Percentiles rank a stretch among this genome's conserved stretches.
Evolutionary conservation across 2,797 vertebrate species (phyloP).

Genomic region (Muraenolepis orangiensis): DNA sequence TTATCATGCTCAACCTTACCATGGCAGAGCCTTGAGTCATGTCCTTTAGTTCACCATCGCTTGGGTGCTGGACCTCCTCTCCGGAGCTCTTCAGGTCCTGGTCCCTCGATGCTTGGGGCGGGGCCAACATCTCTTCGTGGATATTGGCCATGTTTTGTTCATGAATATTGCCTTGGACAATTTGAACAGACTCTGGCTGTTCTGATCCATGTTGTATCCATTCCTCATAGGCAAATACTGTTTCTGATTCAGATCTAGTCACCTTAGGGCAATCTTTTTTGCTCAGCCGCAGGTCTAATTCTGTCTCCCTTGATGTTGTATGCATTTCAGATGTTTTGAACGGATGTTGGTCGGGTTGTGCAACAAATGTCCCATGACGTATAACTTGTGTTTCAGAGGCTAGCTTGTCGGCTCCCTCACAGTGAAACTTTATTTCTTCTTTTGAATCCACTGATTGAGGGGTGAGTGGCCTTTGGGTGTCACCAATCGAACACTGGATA

Average conservation of each 20-base stretch:
- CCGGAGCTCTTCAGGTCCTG: slow-evolving; percentile 33
- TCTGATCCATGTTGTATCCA: neutral
- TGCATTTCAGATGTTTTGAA: slow-evolving; percentile 5
- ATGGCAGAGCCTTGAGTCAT: slow-evolving; percentile 66
- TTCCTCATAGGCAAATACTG: slow-evolving; percentile 17
- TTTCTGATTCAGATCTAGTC: slow-evolving; percentile 12
- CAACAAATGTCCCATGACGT: slow-evolving; percentile 43
- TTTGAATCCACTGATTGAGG: slow-evolving; percentile 57
- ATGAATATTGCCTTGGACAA: slow-evolving; percentile 20
- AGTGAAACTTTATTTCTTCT: slow-evolving; percentile 30
- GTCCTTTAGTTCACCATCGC: slow-evolving; percentile 64
- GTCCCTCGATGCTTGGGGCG: slow-evolving; percentile 56
- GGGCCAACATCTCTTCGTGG: slow-evolving; percentile 36
- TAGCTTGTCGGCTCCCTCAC: slow-evolving; percentile 9
- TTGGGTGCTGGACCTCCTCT: slow-evolving; percentile 32
- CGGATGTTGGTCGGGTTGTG: slow-evolving; percentile 10
- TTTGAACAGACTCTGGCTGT: slow-evolving; percentile 18
- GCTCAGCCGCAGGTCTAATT: slow-evolving; percentile 14
- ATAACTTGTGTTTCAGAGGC: slow-evolving; percentile 26
- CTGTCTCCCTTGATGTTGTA: slow-evolving; percentile 18
- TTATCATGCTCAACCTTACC: slow-evolving; percentile 77
- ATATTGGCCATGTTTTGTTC: slow-evolving; percentile 28
- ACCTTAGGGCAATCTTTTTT: slow-evolving; percentile 18
- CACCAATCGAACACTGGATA: slow-evolving; percentile 58
- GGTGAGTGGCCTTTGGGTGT: slow-evolving; percentile 50